Evolutionary conservation across 2,797 vertebrate species (phyloP).

Genomic region (Loriculus beryllinus): DNA sequence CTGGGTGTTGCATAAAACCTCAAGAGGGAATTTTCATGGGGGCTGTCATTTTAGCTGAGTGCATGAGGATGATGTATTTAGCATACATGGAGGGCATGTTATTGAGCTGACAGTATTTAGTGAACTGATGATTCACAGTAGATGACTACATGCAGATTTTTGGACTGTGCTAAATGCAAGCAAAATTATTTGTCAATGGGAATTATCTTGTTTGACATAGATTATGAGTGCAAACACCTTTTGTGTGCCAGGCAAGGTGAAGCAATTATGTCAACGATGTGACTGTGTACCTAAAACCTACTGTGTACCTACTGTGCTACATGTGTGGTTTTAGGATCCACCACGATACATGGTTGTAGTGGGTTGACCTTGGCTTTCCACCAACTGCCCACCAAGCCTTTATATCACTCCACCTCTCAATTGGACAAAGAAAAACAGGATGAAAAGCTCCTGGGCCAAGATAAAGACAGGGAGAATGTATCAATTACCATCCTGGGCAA

Average conservation of each 20-base stretch:
- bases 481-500: accelerated
- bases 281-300: not conserved
- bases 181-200: not conserved
- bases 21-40: not conserved
- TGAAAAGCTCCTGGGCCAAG: not conserved
- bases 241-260: not conserved
- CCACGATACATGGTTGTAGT: not conserved
- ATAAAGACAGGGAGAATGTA: not conserved
- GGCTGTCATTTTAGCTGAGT: not conserved
- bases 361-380: not conserved
- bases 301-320: accelerated
- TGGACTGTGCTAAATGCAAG: not conserved
- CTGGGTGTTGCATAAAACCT: not conserved
- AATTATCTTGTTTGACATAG: not conserved
- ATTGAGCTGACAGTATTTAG: not conserved
- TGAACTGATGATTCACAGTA: not conserved
- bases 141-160: not conserved
- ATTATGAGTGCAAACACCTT: not conserved
- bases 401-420: not conserved
- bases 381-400: not conserved
- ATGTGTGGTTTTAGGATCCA: accelerated
- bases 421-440: not conserved
- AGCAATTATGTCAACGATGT: not conserved
- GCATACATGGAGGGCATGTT: not conserved
- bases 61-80: not conserved